Conservation (phyloP, 1,140 invertebrate species). For the Cyclargus thomasi region DNA sequence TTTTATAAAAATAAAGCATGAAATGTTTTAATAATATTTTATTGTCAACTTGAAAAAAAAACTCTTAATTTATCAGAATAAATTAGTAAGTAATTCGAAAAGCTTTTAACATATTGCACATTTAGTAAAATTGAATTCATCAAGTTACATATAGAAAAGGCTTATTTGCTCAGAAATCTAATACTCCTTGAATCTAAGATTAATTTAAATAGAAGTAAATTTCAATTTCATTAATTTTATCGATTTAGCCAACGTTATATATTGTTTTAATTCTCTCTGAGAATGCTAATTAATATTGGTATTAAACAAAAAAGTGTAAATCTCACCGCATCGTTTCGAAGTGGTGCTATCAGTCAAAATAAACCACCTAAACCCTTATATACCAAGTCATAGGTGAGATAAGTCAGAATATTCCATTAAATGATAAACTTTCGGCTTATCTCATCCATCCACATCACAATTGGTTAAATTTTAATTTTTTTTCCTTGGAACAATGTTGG, state of each 20-base stretch:
- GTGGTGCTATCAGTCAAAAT: not conserved
- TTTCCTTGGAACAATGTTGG: not conserved
- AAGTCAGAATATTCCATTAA: not conserved
- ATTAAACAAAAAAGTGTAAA: not conserved
- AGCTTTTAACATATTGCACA: not conserved
- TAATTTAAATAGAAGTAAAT: not conserved
- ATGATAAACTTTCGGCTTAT: not conserved
- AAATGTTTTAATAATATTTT: not conserved
- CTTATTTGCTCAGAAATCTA: not conserved
- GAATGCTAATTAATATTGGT: not conserved
- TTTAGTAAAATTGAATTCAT: not conserved
- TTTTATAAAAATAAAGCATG: not conserved
- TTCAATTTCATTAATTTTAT: not conserved
- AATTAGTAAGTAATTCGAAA: not conserved
- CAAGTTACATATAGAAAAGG: not conserved
- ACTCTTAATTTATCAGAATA: not conserved
- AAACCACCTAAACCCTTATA: too few relatives aligned
- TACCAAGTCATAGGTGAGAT: not conserved
- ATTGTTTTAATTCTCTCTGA: not conserved
- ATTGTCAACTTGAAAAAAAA: not conserved
- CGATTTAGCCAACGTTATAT: too few relatives aligned
- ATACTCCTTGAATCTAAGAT: not conserved
- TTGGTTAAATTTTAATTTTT: conserved; percentile 7
- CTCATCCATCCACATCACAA: not conserved
- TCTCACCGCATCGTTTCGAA: not conserved